phyloP scores from a whole-genome alignment of 2,888 invertebrate genomes.

The Megastigmus dorsalis region DNA sequence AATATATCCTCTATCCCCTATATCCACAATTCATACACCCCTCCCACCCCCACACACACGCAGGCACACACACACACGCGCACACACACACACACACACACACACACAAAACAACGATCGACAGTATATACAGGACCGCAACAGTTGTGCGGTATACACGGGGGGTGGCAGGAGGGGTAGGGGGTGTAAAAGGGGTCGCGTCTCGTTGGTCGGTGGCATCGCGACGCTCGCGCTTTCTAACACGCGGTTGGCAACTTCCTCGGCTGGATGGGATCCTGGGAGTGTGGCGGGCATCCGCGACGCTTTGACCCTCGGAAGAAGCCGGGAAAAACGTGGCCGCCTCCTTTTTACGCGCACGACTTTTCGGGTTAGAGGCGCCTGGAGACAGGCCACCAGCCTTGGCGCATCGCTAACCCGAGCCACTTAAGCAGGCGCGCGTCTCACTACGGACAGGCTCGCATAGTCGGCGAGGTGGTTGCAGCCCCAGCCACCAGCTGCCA shows the following conservation, averaged over 20 bases:
- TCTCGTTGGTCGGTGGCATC: conserved; percentile 9
- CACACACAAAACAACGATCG: too few species aligned
- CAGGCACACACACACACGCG: too few species aligned
- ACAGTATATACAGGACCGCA: too few species aligned
- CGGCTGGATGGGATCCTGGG: conserved; percentile 63
- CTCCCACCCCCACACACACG: too few species aligned
- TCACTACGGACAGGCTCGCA: conserved; percentile 70
- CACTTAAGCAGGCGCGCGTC: conserved; percentile 72
- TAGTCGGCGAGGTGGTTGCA: conserved; percentile 62
- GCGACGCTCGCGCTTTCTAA: conserved; percentile 10
- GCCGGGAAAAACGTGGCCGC: conserved; percentile 65
- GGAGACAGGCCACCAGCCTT: conserved; percentile 62
- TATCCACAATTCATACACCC: too few species aligned
- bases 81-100: too few species aligned
- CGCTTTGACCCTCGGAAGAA: conserved; percentile 72
- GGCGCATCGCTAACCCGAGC: conserved; percentile 53
- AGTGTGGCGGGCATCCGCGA: conserved; percentile 72
- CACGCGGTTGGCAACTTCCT: conserved; percentile 47
- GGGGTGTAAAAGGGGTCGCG: not conserved
- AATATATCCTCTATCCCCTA: too few species aligned
- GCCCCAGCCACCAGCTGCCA: conserved; percentile 31
- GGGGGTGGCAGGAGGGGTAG: not conserved
- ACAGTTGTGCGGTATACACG: not conserved
- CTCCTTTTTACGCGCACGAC: conserved; percentile 67
- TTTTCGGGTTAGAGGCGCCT: conserved; percentile 61